phyloP scores from a whole-genome alignment of 2,797 vertebrate genomes.

The Sebastiscus albofasciatus region DNA sequence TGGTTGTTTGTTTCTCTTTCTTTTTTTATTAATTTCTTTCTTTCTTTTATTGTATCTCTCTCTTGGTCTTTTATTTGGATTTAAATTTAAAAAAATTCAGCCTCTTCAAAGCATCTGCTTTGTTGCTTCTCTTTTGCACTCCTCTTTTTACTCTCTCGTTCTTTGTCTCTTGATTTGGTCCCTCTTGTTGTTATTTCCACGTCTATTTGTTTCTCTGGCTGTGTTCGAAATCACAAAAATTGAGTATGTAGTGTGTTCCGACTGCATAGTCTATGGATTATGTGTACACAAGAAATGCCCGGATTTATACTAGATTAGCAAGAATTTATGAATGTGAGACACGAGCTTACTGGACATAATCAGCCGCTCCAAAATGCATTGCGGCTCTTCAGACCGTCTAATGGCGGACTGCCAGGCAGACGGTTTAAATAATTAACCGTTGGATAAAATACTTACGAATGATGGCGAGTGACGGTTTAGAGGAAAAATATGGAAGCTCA shows the following conservation, averaged over 20 bases:
- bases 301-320: neutral
- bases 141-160: neutral
- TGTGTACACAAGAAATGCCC: neutral
- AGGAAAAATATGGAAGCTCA: neutral
- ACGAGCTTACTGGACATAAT: neutral
- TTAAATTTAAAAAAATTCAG: fast-evolving
- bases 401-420: neutral
- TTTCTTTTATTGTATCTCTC: neutral
- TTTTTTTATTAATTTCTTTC: neutral
- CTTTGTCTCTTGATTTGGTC: neutral
- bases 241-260: neutral
- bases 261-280: neutral
- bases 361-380: too few relatives aligned
- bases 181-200: neutral
- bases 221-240: neutral
- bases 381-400: neutral
- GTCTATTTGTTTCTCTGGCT: neutral
- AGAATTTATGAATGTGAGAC: neutral
- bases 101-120: neutral
- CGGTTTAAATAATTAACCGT: neutral
- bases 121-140: neutral
- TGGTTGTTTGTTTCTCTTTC: neutral
- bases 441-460: neutral
- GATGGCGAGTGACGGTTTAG: neutral
- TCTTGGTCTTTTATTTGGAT: neutral